These are phyloP conservation scores for Tortrix viridana DNA, from an alignment of 2,888 invertebrate species.

Conservation along the genomic window DNA sequence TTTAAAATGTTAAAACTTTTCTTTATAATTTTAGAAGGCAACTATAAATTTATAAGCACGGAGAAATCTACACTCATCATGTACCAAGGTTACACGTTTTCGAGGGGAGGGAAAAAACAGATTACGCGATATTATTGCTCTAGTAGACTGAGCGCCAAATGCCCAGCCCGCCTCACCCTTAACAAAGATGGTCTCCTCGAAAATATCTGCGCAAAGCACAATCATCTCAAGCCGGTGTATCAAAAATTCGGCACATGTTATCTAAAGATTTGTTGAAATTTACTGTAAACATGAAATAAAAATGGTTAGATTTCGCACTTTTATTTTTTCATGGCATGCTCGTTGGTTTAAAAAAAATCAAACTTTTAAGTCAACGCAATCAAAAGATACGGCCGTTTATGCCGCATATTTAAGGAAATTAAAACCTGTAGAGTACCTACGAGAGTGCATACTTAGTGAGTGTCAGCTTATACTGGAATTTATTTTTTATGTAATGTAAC, in stretches of 20 bases:
- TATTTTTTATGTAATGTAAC: too few relatives aligned
- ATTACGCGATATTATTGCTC: constrained; percentile 10
- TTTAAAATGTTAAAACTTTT: neutral
- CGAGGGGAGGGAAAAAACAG: constrained; percentile 40
- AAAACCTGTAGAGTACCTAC: too few relatives aligned
- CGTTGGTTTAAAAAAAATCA: too few relatives aligned
- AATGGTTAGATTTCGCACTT: too few relatives aligned
- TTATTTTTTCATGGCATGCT: too few relatives aligned
- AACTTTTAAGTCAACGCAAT: too few relatives aligned
- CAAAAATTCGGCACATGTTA: constrained; percentile 1
- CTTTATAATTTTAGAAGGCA: neutral
- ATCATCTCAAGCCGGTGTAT: constrained; percentile 30
- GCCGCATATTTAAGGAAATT: too few relatives aligned
- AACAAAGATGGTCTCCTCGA: constrained; percentile 16
- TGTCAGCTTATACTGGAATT: too few relatives aligned
- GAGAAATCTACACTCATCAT: constrained; percentile 36
- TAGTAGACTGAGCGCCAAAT: constrained; percentile 39
- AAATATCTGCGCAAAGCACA: constrained; percentile 21
- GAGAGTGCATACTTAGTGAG: too few relatives aligned
- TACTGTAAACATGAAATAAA: too few relatives aligned
- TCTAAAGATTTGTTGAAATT: neutral
- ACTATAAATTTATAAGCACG: constrained; percentile 4
- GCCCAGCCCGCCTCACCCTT: constrained; percentile 40
- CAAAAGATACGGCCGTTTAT: too few relatives aligned
- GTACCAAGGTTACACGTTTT: constrained; percentile 45